Percentiles rank a stretch among this genome's conserved stretches.
Conservation (phyloP, 2,797 vertebrate genomes). For the Sardinella longiceps region DNA sequence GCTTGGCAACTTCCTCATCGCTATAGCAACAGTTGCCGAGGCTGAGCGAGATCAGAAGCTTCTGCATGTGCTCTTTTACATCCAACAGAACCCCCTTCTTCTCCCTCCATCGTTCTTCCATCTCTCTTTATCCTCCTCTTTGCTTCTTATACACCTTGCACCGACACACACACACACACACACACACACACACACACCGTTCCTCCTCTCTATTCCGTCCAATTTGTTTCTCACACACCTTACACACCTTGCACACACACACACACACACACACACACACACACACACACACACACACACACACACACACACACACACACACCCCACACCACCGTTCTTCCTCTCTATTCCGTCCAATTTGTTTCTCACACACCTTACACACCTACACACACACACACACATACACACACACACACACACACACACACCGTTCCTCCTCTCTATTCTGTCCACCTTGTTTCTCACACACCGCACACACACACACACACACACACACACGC, state of each 20-base stretch:
- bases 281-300: too few species aligned
- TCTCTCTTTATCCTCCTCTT: background rate
- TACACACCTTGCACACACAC: too few species aligned
- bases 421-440: too few species aligned
- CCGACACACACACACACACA: too few species aligned
- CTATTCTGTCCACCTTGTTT: too few species aligned
- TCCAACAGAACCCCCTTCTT: constrained; percentile 20
- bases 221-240: too few species aligned
- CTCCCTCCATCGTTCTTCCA: background rate
- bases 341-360: background rate
- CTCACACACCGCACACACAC: background rate
- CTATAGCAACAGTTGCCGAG: constrained; percentile 73
- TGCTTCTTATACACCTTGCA: too few species aligned
- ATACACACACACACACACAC: background rate
- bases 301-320: too few species aligned
- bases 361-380: too few species aligned
- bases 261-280: too few species aligned
- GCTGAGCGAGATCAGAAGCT: constrained; percentile 48
- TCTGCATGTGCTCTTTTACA: constrained; percentile 11
- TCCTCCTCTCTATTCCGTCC: background rate
- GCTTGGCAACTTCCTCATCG: constrained; percentile 61
- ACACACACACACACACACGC: background rate
- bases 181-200: too few species aligned
- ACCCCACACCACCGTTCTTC: background rate
- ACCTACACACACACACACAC: background rate